Conservation (phyloP, 2,888 invertebrate genomes). For the Rhagonycha lutea region DNA sequence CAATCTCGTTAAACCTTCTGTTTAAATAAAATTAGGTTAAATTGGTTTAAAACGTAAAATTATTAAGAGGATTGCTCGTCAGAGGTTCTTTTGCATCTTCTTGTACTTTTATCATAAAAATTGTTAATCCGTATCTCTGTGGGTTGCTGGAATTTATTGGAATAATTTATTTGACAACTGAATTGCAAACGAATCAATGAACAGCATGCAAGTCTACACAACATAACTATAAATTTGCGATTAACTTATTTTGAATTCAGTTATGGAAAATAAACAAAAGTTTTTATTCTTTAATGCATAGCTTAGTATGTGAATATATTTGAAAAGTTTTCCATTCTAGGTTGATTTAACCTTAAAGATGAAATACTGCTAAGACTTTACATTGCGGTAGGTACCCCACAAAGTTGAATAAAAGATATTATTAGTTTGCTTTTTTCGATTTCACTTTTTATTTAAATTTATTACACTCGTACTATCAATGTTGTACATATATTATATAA, state of each 20-base stretch:
- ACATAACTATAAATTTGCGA: background rate
- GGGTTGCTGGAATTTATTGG: background rate
- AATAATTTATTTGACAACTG: background rate
- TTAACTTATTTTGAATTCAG: background rate
- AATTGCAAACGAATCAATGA: background rate
- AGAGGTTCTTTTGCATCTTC: background rate
- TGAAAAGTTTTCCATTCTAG: slow-evolving; percentile 17
- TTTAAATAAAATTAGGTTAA: background rate
- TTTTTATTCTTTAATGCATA: slow-evolving; percentile 4
- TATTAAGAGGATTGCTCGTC: background rate
- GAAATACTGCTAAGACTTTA: slow-evolving; percentile 4
- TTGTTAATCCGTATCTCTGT: background rate
- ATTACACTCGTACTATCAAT: background rate
- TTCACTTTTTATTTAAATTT: background rate
- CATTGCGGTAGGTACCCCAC: background rate
- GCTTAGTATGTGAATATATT: slow-evolving; percentile 12
- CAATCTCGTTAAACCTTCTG: background rate
- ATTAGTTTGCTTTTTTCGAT: slow-evolving; percentile 7
- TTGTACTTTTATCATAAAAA: background rate
- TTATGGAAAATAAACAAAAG: background rate
- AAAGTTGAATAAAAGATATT: background rate
- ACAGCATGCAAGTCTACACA: background rate
- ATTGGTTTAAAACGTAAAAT: background rate
- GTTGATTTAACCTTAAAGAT: slow-evolving; percentile 10
- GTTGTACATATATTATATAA: background rate